Evolutionary conservation across 2,888 invertebrate species (phyloP), one percentile per base, ranked within the genome.

Genomic region (Laspeyria flexula): DNA sequence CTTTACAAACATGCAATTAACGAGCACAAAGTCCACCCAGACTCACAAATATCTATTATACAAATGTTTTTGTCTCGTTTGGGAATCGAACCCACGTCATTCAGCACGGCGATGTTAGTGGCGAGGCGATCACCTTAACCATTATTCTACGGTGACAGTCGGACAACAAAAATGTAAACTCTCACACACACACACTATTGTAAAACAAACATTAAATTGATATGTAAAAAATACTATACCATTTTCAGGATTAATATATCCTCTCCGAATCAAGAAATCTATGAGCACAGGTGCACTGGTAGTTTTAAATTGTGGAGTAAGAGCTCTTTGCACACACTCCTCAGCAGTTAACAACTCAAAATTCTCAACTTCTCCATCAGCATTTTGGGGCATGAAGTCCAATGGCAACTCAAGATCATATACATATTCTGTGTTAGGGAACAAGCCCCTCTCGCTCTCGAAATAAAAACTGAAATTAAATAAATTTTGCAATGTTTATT

Each of bases 371-470:
- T 99, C 99, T 10, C 98, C 98, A 85, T 99, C 99, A 25, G 96
- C 96, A 88, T 98, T 98, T 74, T 95, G 95, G n/a, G 99, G 99
- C 62, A 95, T 92, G 89, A 99, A 99, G 80, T 97, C 97, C 44
- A 95, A 83, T 11, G 99, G 98, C 71, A 99, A 91, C 89, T 98
- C 97, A 69, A 99, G 92, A 86, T 99, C 99, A 83, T 96, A 98
- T 16, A 98, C 96, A 86, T 97, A 98, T 83, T 98, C 97, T 2
- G 97, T 98, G 83, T 99, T 98, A 11, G 99, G 98, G 78, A 98
- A 98, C 30, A 99, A 88, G 0, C 99, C 99, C 73, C 97, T 94
- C 84, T 98, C 97, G 83, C 97, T 97, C 88, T 98, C 98, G 83
- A 97, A 98, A 83, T 96, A 97, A 85, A 98, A 96, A 75, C 96